These are phyloP conservation scores for Saguinus imperator DNA, from an alignment of 2,113 vertebrate genomes.

Conservation along the genomic window DNA sequence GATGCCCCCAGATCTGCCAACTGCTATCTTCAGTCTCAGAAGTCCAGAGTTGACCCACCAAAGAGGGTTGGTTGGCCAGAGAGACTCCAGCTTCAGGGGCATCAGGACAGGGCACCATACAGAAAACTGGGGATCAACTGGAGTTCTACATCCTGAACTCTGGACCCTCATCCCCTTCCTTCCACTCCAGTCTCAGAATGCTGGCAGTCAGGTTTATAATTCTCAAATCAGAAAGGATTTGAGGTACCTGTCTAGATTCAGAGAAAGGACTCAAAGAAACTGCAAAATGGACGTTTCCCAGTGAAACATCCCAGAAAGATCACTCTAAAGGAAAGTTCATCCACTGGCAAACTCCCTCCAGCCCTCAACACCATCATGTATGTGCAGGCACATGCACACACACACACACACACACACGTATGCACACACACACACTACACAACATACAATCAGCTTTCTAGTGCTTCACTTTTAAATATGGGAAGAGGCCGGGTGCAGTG, in stretches of 20 bases:
- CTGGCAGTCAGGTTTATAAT: neutral
- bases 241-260: neutral
- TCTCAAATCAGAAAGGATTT: neutral
- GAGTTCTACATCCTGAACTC: neutral
- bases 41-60: neutral
- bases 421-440: too few species aligned
- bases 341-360: neutral
- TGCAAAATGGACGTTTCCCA: neutral
- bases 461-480: neutral
- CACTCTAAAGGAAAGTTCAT: neutral
- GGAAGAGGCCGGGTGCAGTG: neutral
- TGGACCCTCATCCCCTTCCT: neutral
- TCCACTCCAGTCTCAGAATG: neutral
- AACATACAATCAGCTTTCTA: neutral
- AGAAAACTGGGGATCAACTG: neutral
- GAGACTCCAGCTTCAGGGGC: neutral
- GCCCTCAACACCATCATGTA: too few species aligned
- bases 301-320: neutral
- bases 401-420: too few species aligned
- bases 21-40: neutral
- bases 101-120: neutral
- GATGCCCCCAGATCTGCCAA: neutral
- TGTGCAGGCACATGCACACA: rapidly evolving
- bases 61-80: neutral
- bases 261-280: neutral